Base-by-base conservation (phyloP, 2,888 invertebrate species). In the Drosophila lacicola region DNA sequence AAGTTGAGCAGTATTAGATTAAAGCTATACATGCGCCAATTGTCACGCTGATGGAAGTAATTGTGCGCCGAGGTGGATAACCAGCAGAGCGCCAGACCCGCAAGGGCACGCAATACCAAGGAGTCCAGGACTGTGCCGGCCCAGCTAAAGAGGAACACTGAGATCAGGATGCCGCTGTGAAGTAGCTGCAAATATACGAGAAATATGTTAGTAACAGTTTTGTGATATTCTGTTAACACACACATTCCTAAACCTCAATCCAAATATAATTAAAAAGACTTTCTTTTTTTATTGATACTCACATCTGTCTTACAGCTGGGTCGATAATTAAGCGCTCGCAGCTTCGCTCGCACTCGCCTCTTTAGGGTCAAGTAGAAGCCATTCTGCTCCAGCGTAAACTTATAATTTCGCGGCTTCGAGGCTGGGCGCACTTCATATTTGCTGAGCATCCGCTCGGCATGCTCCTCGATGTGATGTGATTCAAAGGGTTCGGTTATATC, bases 401-500 rank as follows among this genome's bases (percentile, higher is more conserved):
- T 95, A 1, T 95, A 94, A 88, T 95, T 95, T 74, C 96, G 93
- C 0, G 94, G 93, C 1, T 93, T 91, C 36, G 87, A 91, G 0
- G 96, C 95, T 44, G 94, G 92, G 21, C 94, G 93, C 0, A 96
- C 93, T 86, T 94, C 95, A 85, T 94, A 96, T 83, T 95, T 95
- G 9, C 93, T 91, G 6, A 96, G 90, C 50, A 95, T 78, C 53
- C 92, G 92, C 75, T 94, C 93, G 0, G 95, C 94, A n/a, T 93
- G 92, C 3, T 93, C 92, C 13, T 94, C 93, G 17, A 96, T 89
- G 90, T 97, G 96, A 90, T 96, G 95, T 0, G 93, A 91, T 93
- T 96, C 96, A 84, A 96, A 97, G 11, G 95, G 94, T 92, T 96
- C 96, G 0, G 96, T 96, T 61, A 96, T 96, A 80, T 97, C 96